A percentile compares a stretch with the other conserved stretches of the same genome.
Conservation (phyloP, 2,113 vertebrate genomes). For the Drymodes brunneopygia region DNA sequence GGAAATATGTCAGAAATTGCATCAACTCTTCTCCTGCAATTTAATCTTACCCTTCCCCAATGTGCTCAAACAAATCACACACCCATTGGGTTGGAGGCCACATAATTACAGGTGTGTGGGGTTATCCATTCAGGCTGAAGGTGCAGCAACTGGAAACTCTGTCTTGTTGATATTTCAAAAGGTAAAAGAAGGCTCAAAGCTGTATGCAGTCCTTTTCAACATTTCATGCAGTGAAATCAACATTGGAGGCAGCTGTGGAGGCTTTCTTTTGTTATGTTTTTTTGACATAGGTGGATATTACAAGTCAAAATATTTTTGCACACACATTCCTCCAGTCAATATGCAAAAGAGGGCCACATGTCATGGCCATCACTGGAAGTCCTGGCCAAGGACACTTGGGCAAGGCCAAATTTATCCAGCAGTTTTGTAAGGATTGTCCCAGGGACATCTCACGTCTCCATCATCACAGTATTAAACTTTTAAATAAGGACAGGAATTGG, state of each 20-base stretch:
- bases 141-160: not conserved
- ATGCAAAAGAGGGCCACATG: not conserved
- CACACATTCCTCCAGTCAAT: not conserved
- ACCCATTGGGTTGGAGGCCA: not conserved
- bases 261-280: not conserved
- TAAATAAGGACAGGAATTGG: not conserved
- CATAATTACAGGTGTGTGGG: not conserved
- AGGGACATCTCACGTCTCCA: not conserved
- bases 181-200: not conserved
- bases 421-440: not conserved
- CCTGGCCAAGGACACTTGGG: not conserved
- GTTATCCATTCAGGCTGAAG: not conserved
- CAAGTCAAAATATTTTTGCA: not conserved
- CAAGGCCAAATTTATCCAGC: not conserved
- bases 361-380: not conserved
- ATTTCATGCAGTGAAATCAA: not conserved
- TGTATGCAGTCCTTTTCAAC: not conserved
- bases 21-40: not conserved
- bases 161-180: not conserved
- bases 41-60: not conserved
- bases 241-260: not conserved
- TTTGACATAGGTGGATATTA: not conserved
- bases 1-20: not conserved
- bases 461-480: not conserved
- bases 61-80: not conserved